Evolutionary conservation across 1,140 invertebrate genomes (phyloP), one percentile per base, ranked within the genome.

Genomic region (Drosophila tani): DNA sequence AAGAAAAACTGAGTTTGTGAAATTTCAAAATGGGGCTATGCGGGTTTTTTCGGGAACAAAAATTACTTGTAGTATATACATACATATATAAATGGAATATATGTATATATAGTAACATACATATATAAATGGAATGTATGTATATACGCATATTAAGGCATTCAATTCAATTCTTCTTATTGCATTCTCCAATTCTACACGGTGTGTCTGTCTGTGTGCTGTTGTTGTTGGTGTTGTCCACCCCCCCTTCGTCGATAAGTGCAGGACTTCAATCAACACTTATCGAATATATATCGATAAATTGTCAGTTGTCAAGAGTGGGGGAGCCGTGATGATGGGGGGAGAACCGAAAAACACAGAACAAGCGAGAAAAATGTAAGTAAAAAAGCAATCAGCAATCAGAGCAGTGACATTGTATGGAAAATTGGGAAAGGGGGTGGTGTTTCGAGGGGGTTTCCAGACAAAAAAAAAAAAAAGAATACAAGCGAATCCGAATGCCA

Each of bases 401-500:
- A 45, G 63, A 32, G 53, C 53, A 55, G 53, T 40, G 35, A 38
- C 53, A 55, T 47, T 47, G 29, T 27, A 45, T 70, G 19, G 35
- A 29, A 55, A 38, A 55, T 21, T 55, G 17, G 60, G 38, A 32
- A 47, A 19, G 14, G 6, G 17, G 6, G 17, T 6, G 21, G 21
- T 24, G 21, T 29, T 14, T 24, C 29, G 19, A 24, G 17, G n/a
- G 12, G 15, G 38, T 11, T 15, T 38, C 32, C 51, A 21, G 49
- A 50, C 51, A 40, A 3, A 15, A 19, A 47, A 21, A 47, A 27
- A 11, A 63, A 43, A 51, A 19, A 66, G 46, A 29, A 27, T 55
- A 68, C 66, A 69, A 74, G 70, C 68, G 70, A 73, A 51, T 55
- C 46, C 55, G 70, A 74, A 74, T 74, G 70, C 53, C 70, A 74